Evolutionary conservation across 2,113 vertebrate species (phyloP), one percentile per base, ranked within the genome.

Genomic region (Pseudonaja textilis): DNA sequence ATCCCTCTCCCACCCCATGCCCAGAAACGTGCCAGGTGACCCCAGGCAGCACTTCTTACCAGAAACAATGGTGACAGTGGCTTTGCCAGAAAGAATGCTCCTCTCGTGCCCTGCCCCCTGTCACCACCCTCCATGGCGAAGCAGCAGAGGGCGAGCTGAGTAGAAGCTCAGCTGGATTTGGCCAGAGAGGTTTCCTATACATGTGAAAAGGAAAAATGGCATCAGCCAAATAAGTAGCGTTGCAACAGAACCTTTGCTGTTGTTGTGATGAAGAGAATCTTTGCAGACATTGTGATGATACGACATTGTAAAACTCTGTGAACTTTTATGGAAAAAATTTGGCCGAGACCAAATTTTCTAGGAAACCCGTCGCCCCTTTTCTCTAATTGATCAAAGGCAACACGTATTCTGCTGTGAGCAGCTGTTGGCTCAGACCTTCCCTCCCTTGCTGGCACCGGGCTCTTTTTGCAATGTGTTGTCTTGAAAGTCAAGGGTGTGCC

Each of bases 321-420:
- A 34, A 3, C n/a, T 74, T 34, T 74, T 18, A 34, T 6, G 14
- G 64, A 6, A 5, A n/a, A 14, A n/a, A 6, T 5, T 74, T 42
- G 42, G n/a, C 64, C 0, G 85, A 56, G 10, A 34, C 1, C 93
- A 91, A 95, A 88, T 93, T 89, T 0, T 20, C 0, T 93, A 74
- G 92, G 89, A 93, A 94, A 85, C 91, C 89, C 42, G 12, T 89
- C 94, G 59, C 94, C 91, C 52, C 93, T 90, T 81, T 95, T 85
- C 90, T 90, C 93, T 87, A 92, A 95, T 94, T 91, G 94, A 94
- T 95, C 95, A 94, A 89, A 88, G 92, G 89, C 93, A 91, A 95
- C 95, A 96, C 26, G 95, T 61, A 93, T 93, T 1, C 89, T 90
- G 90, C 56, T 18, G 90, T 94, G 93, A 61, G 10, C 52, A 89